Percentiles rank a stretch among this genome's conserved stretches.
These are phyloP conservation scores for Leuciscus idus DNA, from an alignment of 2,113 vertebrate species.

Conservation along the genomic window DNA sequence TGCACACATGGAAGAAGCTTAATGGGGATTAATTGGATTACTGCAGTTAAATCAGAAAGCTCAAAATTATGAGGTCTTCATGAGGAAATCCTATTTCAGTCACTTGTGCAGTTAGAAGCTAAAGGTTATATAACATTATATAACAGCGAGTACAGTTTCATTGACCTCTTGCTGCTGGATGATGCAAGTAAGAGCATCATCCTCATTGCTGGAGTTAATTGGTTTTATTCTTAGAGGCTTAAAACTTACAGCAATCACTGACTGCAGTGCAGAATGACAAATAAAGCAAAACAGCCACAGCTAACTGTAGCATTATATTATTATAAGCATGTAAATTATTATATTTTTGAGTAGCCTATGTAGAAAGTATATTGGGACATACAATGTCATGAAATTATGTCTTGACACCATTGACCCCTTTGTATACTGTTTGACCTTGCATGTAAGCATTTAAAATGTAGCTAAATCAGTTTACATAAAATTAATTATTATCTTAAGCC, in stretches of 20 bases:
- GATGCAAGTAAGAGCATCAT: constrained; percentile 41
- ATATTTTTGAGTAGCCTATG: background rate
- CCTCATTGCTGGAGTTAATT: constrained; percentile 49
- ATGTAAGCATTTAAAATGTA: background rate
- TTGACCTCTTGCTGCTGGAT: constrained; percentile 41
- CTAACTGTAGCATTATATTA: background rate
- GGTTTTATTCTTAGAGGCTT: constrained; percentile 44
- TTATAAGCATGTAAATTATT: background rate
- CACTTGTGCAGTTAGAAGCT: constrained; percentile 17
- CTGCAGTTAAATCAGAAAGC: constrained; percentile 34
- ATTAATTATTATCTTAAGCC: background rate
- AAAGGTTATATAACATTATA: constrained; percentile 53
- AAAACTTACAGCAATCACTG: background rate
- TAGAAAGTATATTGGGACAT: background rate
- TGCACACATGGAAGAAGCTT: constrained; percentile 30
- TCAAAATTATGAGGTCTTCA: constrained; percentile 29
- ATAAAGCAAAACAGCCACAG: background rate
- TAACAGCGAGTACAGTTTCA: constrained; percentile 40
- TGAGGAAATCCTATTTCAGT: constrained; percentile 29
- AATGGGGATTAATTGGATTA: constrained; percentile 52
- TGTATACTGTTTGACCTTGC: background rate
- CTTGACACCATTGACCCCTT: background rate
- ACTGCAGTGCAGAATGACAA: background rate
- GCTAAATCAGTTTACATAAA: background rate
- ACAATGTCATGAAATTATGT: background rate